Base-by-base conservation (phyloP, 2,888 invertebrate genomes). In the Sarcophaga variegata region DNA sequence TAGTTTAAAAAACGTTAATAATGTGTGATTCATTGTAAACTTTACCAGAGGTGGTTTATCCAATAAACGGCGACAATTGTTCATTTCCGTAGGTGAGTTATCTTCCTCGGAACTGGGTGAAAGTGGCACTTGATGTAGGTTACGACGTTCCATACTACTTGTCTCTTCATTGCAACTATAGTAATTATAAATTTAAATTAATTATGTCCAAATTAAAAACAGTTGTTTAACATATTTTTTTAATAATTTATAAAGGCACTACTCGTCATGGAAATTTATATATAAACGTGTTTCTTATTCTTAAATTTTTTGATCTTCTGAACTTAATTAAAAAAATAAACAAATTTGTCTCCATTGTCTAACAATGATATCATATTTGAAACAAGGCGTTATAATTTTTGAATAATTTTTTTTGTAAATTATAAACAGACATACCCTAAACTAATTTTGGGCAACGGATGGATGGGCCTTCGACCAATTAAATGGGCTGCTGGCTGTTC, bases 1-100 rank as follows among this genome's bases (percentile, higher is more conserved):
- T 37, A 8, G 3, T 6, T 49, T 14, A 25, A 27, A 70, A 4
- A 12, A 11, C 1, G 14, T 17, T 69, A 47, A 69, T 69, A 47
- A 27, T 27, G 5, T 47, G 10, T 10, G 0, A 10, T 0, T 0
- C 4, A 45, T 22, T 6, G n/a, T 10, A 37, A 45, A 67, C 27
- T 45, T 91, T 90, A 94, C 94, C 91, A 97, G 94, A 76, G 97
- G 97, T 84, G 97, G 97, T 92, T 97, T 96, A 92, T 97, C 97
- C 86, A 95, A 95, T 92, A 97, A 95, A 90, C 97, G 95, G 92
- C 97, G 96, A 94, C 97, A 97, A 91, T 97, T 96, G 94, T 97
- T 97, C 93, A 97, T 95, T 94, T 97, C 97, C 75, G 97, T 97
- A 70, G 97, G 97, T 12, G 97, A 97, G 94, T 96, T 97, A 92